Base-by-base conservation (phyloP, 2,888 invertebrate genomes). In the Anodontia alba region DNA sequence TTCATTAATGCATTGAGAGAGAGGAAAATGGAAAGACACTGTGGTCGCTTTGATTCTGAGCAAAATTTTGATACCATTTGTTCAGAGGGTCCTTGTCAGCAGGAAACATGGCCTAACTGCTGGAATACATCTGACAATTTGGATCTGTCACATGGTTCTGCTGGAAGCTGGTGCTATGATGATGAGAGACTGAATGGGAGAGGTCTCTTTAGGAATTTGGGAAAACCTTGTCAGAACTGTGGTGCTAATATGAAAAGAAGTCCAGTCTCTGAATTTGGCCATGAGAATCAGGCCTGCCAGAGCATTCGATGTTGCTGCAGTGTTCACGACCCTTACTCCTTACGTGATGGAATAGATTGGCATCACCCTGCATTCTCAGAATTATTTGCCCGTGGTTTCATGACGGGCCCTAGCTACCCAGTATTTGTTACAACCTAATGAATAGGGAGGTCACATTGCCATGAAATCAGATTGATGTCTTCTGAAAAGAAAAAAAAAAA, bases 1-100 rank as follows among this genome's bases (percentile, higher is more conserved):
- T 90, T 88, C 81, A 86, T 84, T 42, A 83, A 73, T 66, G 86
- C 84, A 12, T 70, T 87, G 17, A 57, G 78, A 29, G 81, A 80
- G 33, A 69, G 43, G 10, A 62, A 54, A 23, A 20, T 73, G 1
- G 23, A 73, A 1, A 51, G 15, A 3, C 17, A 7, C 17, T 1
- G 12, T 26, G 29, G 49, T 69, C 31, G 26, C 62, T 17, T 49
- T 62, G 29, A 81, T 20, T 38, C 43, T 51, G 68, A 70, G 42
- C n/a, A 29, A 15, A 62, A 66, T 29, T 43, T 57, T 15, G 67
- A 42, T 26, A 69, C 78, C 29, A 70, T 84, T 31, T 88, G 88
- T 71, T 84, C 86, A 5, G 67, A 73, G 36, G 88, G 88, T 71
- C 84, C 86, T 0, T 86, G 87, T 46, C 67, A 82, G 36, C 62